Conservation (phyloP, 2,888 invertebrate species). For the Rhingia campestris region DNA sequence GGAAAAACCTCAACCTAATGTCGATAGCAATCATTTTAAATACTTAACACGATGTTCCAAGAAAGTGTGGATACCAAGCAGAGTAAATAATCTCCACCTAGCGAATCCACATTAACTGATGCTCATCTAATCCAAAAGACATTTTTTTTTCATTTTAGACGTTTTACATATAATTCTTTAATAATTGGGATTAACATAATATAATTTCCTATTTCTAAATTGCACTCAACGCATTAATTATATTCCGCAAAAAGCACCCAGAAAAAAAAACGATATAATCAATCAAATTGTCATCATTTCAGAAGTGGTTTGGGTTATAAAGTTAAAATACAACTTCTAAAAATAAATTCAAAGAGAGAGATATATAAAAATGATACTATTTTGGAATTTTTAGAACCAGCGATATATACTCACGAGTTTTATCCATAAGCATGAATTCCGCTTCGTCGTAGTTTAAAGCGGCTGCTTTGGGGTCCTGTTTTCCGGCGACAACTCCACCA, state of each 20-base stretch:
- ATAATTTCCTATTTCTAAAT: constrained; percentile 7
- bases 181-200: constrained; percentile 33
- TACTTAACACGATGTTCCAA: constrained; percentile 1
- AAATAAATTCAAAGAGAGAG: constrained; percentile 43
- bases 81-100: constrained; percentile 59
- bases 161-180: constrained; percentile 48
- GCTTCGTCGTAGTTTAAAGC: constrained; percentile 74
- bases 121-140: constrained; percentile 41
- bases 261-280: constrained; percentile 25
- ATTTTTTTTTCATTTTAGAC: constrained; percentile 37
- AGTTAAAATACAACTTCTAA: constrained; percentile 43
- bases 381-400: not conserved
- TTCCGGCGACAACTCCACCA: constrained; percentile 36
- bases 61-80: constrained; percentile 53
- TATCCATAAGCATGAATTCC: constrained; percentile 80
- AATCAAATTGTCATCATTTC: constrained; percentile 30
- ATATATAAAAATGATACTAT: constrained; percentile 8
- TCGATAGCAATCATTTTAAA: not conserved
- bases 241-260: constrained; percentile 32
- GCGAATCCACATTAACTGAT: constrained; percentile 53
- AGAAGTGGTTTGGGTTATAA: not conserved
- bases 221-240: constrained; percentile 28
- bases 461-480: constrained; percentile 77
- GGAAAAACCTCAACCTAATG: too few relatives aligned
- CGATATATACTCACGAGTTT: constrained; percentile 77